A percentile compares a stretch with the other conserved stretches of the same genome.
Conservation (phyloP, 1,140 invertebrate species). For the Formica selysi region DNA sequence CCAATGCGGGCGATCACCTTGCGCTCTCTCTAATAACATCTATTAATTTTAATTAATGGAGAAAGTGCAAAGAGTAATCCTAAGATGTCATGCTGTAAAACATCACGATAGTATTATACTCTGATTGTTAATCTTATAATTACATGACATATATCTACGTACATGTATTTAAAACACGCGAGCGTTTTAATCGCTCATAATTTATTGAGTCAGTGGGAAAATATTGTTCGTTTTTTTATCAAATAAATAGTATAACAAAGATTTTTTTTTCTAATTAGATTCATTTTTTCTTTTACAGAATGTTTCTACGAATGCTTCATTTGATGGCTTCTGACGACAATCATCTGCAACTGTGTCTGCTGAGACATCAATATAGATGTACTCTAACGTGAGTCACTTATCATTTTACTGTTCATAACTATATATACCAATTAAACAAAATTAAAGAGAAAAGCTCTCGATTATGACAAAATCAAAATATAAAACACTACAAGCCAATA, state of each 20-base stretch:
- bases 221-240: neutral
- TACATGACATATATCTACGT: conserved; percentile 24
- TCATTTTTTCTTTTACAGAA: conserved; percentile 1
- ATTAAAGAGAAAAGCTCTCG: neutral
- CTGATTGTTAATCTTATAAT: conserved; percentile 25
- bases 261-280: conserved; percentile 5
- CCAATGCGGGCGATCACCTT: conserved; percentile 54
- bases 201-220: neutral
- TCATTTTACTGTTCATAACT: neutral
- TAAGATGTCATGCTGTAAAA: conserved; percentile 14
- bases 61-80: conserved; percentile 71
- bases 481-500: neutral
- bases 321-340: neutral
- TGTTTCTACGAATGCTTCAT: neutral
- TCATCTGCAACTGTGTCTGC: neutral
- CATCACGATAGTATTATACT: conserved; percentile 26
- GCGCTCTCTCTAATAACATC: conserved; percentile 63
- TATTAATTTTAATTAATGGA: conserved; percentile 78
- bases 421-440: conserved; percentile 3
- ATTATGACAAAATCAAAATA: neutral
- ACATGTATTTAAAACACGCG: neutral
- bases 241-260: neutral
- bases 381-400: neutral
- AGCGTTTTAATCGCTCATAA: conserved; percentile 4
- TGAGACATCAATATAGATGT: neutral